A percentile compares a stretch with the other conserved stretches of the same genome.
These are phyloP conservation scores for Microtus richardsoni DNA, from an alignment of 2,113 vertebrate genomes.

Conservation along the genomic window DNA sequence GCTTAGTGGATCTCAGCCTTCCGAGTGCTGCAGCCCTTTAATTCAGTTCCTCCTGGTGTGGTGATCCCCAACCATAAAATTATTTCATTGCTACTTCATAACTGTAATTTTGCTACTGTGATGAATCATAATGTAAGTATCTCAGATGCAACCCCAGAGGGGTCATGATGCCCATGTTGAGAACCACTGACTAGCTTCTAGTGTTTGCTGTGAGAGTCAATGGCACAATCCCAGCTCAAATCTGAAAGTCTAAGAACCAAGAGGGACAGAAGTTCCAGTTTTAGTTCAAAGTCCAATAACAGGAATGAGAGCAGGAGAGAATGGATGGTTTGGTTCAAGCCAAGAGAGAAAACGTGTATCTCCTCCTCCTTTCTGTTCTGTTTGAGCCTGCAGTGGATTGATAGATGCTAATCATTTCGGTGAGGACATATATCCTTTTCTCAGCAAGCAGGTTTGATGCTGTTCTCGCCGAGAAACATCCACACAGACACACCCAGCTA, in stretches of 20 bases:
- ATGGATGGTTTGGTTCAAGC: not conserved
- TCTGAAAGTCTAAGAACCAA: not conserved
- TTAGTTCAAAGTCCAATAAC: not conserved
- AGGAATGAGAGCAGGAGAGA: not conserved
- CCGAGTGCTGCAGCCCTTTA: not conserved
- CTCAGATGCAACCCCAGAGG: not conserved
- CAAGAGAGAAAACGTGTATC: not conserved
- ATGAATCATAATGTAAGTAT: not conserved
- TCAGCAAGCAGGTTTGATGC: not conserved
- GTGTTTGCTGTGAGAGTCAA: not conserved
- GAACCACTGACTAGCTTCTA: not conserved
- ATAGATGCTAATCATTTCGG: not conserved
- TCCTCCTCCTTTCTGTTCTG: not conserved
- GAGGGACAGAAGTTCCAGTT: not conserved
- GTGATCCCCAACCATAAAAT: not conserved
- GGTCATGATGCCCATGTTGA: not conserved
- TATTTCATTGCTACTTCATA: not conserved
- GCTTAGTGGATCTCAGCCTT: not conserved
- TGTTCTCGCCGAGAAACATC: not conserved
- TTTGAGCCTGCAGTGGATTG: not conserved
- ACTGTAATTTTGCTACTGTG: not conserved
- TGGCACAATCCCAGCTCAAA: not conserved
- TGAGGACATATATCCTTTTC: not conserved
- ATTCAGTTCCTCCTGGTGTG: not conserved
- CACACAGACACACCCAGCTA: not conserved